These are phyloP conservation scores for Drosophila cognata DNA, from an alignment of 2,888 invertebrate genomes.

Conservation along the genomic window DNA sequence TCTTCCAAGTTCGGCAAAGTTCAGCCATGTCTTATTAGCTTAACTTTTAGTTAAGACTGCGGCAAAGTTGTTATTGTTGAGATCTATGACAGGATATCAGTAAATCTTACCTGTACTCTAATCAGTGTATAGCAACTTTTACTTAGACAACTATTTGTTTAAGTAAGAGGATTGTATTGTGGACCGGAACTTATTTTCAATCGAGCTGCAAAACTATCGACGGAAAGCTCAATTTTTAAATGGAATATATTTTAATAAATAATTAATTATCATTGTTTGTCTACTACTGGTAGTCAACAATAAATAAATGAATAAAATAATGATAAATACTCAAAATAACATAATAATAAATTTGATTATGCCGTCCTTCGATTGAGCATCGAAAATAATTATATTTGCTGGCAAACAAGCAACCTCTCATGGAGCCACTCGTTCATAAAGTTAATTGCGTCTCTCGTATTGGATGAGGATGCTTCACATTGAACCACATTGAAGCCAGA, in stretches of 20 bases:
- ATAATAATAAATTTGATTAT: neutral
- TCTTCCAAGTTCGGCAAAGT: neutral
- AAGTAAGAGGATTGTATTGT: neutral
- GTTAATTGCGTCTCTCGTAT: constrained; percentile 13
- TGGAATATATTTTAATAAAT: neutral
- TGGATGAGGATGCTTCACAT: neutral
- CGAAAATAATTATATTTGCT: neutral
- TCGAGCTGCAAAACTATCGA: neutral
- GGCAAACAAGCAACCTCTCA: neutral
- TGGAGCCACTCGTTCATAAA: neutral
- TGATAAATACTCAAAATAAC: neutral
- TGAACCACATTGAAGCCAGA: neutral
- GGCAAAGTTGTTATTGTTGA: neutral
- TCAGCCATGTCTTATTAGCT: neutral
- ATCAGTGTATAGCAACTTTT: neutral
- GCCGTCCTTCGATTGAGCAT: neutral
- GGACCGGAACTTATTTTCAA: neutral
- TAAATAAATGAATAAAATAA: neutral
- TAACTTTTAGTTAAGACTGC: neutral
- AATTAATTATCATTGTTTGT: neutral
- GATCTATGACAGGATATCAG: neutral
- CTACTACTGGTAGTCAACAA: neutral
- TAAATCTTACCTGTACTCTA: neutral
- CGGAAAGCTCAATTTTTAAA: neutral
- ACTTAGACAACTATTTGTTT: neutral